Conservation (phyloP, 2,888 invertebrate genomes). For the Drosophila trichaetosa region DNA sequence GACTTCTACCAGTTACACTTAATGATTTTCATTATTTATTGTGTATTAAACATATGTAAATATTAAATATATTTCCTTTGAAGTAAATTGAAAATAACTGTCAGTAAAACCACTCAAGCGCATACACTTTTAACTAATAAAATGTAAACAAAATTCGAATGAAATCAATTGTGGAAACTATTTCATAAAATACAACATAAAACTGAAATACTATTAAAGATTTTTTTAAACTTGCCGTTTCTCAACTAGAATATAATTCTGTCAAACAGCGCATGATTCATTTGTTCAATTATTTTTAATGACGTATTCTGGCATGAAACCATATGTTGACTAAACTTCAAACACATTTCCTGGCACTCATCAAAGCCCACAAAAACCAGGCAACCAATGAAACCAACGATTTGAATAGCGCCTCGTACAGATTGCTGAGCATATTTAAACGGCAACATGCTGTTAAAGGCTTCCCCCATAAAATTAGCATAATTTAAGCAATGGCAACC, state of each 20-base stretch:
- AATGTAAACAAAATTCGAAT: background rate
- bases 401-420: constrained; percentile 52
- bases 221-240: background rate
- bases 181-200: no score
- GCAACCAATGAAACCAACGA: constrained; percentile 22
- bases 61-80: background rate
- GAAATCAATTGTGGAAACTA: no score
- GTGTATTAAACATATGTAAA: background rate
- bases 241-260: no score
- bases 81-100: background rate
- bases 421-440: constrained; percentile 32
- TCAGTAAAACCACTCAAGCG: rapidly evolving
- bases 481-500: constrained; percentile 1
- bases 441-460: constrained; percentile 13
- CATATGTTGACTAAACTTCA: constrained; percentile 53
- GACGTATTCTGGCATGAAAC: constrained; percentile 31
- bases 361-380: constrained; percentile 54
- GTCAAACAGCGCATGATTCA: background rate
- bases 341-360: constrained; percentile 56
- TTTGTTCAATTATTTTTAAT: constrained; percentile 31
- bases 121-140: background rate
- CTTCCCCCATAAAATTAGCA: constrained; percentile 10
- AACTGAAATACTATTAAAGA: background rate
- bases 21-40: background rate
- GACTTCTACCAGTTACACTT: rapidly evolving